Evolutionary conservation across 2,888 invertebrate genomes (phyloP).

Genomic region (Venustoraphidia nigricollis): DNA sequence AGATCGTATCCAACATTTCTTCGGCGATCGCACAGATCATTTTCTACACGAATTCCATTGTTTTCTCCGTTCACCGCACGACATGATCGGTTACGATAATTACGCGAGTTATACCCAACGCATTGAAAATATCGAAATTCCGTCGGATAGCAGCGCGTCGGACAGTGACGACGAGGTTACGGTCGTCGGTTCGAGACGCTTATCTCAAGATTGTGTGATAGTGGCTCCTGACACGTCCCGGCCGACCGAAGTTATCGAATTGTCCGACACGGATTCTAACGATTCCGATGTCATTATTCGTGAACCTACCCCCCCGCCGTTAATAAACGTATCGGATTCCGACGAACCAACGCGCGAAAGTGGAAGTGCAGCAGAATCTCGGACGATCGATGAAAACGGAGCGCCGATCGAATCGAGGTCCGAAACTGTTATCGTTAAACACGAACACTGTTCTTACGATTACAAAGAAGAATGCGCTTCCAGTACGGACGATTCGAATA

Average conservation of each 20-base stretch:
- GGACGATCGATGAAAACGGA: neutral
- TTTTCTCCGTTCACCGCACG: constrained; percentile 76
- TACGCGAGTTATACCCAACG: constrained; percentile 45
- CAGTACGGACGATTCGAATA: no score
- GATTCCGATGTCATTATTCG: constrained; percentile 20
- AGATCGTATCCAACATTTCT: constrained; percentile 47
- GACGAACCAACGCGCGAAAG: constrained; percentile 8
- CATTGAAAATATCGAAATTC: constrained; percentile 1
- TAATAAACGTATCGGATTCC: constrained; percentile 8
- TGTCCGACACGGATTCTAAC: constrained; percentile 20
- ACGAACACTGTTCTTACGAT: neutral
- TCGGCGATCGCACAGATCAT: constrained; percentile 61
- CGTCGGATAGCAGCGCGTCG: constrained; percentile 15
- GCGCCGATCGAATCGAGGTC: neutral
- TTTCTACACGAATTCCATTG: constrained; percentile 80
- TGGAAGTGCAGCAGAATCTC: neutral
- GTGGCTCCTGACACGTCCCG: neutral
- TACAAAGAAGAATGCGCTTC: neutral
- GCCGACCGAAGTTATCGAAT: constrained; percentile 15
- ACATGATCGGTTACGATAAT: constrained; percentile 69
- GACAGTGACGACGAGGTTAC: constrained; percentile 25
- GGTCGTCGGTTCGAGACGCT: constrained; percentile 14
- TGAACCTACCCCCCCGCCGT: constrained; percentile 15
- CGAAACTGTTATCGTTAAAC: neutral
- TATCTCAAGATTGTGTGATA: constrained; percentile 5